Base-by-base conservation (phyloP, 2,797 vertebrate species). In the Alca torda region DNA sequence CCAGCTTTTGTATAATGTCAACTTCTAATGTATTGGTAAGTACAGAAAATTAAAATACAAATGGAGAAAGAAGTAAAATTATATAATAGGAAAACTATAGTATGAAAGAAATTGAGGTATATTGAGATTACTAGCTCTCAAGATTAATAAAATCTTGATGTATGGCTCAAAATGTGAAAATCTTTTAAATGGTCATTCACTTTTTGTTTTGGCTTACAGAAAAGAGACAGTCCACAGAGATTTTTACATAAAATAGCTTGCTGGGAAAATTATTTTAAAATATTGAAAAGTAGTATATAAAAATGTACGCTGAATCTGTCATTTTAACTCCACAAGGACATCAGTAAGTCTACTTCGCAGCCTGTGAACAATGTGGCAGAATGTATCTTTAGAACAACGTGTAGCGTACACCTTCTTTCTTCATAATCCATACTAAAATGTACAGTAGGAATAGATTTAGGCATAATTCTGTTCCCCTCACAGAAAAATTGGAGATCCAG, bases 221-320 rank as follows among this genome's bases (percentile, higher is more conserved):
- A 75, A 88, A 70, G 23, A 68, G 30, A 45, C 12, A 50, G 9
- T 37, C 11, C 31, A 68, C 56, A 60, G 15, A 64, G 39, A 67
- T 43, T 75, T 45, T 92, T 78, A 81, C 43, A 69, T 53, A 60
- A 92, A 65, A 80, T 23, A 90, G 9, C n/a, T 68, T 64, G 5
- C 59, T 91, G 50, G 61, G 45, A 91, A 84, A 78, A 72, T 19
- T 7, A 64, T 81, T 92, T 92, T 73, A 70, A 95, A 95, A 88
- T 77, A 72, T 25, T 95, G 41, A 85, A 89, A 70, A 86, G 17
- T 8, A 39, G 3, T 30, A 41, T 24, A 65, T 25, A 69, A 50
- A 61, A 59, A 25, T 14, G 12, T 76, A 46, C 37, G 37, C 48
- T 96, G 50, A 69, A 72, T 73, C 53, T 82, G 19, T 79, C 41